Conservation (phyloP, 2,113 vertebrate species). For the Pterocles burchelli region DNA sequence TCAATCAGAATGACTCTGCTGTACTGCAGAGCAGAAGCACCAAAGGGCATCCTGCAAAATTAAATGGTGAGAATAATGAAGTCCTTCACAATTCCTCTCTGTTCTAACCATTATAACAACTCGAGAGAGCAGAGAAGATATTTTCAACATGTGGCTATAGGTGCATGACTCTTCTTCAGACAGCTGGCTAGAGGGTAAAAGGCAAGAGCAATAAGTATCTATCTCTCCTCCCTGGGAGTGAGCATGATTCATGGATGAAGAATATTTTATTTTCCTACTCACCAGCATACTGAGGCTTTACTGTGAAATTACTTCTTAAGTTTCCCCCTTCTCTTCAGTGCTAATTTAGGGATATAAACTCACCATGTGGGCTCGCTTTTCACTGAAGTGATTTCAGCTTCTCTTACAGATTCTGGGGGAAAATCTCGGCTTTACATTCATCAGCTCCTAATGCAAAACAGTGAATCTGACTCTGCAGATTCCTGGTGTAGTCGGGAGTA, state of each 20-base stretch:
- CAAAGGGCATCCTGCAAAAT: constrained; percentile 56
- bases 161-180: constrained; percentile 58
- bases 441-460: constrained; percentile 65
- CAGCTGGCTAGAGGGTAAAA: constrained; percentile 54
- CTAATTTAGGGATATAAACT: constrained; percentile 38
- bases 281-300: constrained; percentile 13
- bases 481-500: not conserved
- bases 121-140: not conserved
- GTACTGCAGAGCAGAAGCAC: not conserved
- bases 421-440: constrained; percentile 58
- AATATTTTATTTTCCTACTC: constrained; percentile 49
- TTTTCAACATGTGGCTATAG: constrained; percentile 36
- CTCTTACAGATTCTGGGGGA: constrained; percentile 61
- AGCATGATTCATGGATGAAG: constrained; percentile 41
- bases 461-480: constrained; percentile 23
- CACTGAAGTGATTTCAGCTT: constrained; percentile 70
- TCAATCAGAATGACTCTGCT: constrained; percentile 26
- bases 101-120: constrained; percentile 35
- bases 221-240: not conserved
- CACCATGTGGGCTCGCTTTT: constrained; percentile 58
- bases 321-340: not conserved
- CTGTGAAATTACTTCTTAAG: constrained; percentile 24
- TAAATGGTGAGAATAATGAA: constrained; percentile 52
- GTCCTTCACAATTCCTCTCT: constrained; percentile 18
- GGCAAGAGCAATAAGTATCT: constrained; percentile 33